These are phyloP conservation scores for Magallana angulata DNA, from an alignment of 1,140 invertebrate genomes.

Conservation along the genomic window DNA sequence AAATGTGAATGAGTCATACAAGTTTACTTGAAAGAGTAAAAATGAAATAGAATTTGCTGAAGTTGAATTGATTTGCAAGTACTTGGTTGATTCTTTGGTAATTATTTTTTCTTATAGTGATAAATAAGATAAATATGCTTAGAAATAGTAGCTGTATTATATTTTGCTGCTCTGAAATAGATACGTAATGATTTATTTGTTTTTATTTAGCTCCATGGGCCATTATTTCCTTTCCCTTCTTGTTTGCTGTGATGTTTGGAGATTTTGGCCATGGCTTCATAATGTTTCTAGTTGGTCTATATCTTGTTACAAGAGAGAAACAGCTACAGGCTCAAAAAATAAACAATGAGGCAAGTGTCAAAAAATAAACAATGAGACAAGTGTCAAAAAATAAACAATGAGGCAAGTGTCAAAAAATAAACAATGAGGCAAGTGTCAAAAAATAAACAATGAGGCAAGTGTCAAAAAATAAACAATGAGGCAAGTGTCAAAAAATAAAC, in stretches of 20 bases:
- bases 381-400: too few relatives aligned
- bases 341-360: slow-evolving; percentile 75
- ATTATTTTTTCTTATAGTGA: too few relatives aligned
- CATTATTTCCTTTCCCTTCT: slow-evolving; percentile 97
- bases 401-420: slow-evolving; percentile 63
- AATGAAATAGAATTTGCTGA: too few relatives aligned
- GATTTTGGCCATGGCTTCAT: slow-evolving; percentile 93
- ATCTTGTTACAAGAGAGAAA: slow-evolving; percentile 83
- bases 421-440: slow-evolving; percentile 74
- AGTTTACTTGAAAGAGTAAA: too few relatives aligned
- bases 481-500: slow-evolving; percentile 55
- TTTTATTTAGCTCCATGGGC: slow-evolving; percentile 90
- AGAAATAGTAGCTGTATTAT: too few relatives aligned
- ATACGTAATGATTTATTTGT: neutral
- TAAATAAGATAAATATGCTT: too few relatives aligned
- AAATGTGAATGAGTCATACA: too few relatives aligned
- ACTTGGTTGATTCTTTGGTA: too few relatives aligned
- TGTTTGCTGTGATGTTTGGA: slow-evolving; percentile 99
- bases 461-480: slow-evolving; percentile 77
- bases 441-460: too few relatives aligned
- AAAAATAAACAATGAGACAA: too few relatives aligned
- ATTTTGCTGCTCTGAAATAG: too few relatives aligned
- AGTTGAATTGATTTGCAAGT: too few relatives aligned
- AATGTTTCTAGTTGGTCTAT: slow-evolving; percentile 84
- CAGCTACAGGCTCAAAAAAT: slow-evolving; percentile 72